Evolutionary conservation across 2,888 invertebrate genomes (phyloP).

Genomic region (Aricia artaxerxes): DNA sequence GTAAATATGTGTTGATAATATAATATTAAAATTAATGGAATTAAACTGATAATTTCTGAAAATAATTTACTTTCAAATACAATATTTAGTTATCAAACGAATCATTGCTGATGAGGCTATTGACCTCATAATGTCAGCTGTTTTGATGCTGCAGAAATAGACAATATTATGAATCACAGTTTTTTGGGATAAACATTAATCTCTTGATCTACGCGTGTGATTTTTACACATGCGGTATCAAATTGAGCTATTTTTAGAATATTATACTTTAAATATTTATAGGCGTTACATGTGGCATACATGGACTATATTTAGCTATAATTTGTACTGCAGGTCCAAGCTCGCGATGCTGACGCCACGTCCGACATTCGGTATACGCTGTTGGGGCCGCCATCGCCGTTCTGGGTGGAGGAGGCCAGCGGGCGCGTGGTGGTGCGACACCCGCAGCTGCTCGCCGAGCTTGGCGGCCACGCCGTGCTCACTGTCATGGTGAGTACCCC

Average conservation of each 20-base stretch:
- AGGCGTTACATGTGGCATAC: too few relatives aligned
- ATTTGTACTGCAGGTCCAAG: slow-evolving; percentile 78
- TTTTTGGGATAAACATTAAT: not conserved
- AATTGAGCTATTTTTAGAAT: not conserved
- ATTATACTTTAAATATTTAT: too few relatives aligned
- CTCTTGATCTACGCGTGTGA: not conserved
- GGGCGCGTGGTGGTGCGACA: slow-evolving; percentile 81
- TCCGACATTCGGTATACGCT: slow-evolving; percentile 90
- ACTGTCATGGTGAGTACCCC: slow-evolving; percentile 82
- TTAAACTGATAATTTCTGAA: too few relatives aligned
- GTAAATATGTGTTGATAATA: too few relatives aligned
- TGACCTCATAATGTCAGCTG: not conserved
- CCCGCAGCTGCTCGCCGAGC: slow-evolving; percentile 64
- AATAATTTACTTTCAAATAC: too few relatives aligned
- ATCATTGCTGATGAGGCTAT: not conserved
- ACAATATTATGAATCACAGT: not conserved
- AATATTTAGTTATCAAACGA: too few relatives aligned
- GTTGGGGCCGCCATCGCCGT: slow-evolving; percentile 82
- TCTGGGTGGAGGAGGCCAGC: slow-evolving; percentile 84
- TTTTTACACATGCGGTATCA: not conserved
- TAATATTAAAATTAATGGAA: too few relatives aligned
- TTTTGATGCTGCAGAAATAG: not conserved
- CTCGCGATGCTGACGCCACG: slow-evolving; percentile 89
- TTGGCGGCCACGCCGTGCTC: slow-evolving; percentile 81
- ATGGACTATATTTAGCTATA: not conserved